Evolutionary conservation across 1,140 invertebrate genomes (phyloP).

Genomic region (Drosophila busckii): DNA sequence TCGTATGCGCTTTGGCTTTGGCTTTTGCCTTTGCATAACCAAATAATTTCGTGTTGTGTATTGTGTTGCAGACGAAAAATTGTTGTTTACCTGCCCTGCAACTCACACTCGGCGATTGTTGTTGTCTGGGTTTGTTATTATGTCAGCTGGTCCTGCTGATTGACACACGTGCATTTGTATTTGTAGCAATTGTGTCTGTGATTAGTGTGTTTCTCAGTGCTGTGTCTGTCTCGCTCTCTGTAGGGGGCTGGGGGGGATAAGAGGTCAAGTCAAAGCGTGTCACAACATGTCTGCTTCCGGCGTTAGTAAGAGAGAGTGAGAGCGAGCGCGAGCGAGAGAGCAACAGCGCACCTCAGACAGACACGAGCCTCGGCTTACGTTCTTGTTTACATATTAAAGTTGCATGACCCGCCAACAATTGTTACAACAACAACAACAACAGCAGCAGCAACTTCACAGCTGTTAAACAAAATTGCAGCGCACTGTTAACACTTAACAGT

Average conservation of each 20-base stretch:
- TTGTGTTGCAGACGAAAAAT: slow-evolving; percentile 64
- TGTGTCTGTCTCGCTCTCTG: slow-evolving; percentile 24
- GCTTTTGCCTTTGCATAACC: slow-evolving; percentile 65
- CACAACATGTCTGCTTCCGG: slow-evolving; percentile 76
- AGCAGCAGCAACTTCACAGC: slow-evolving; percentile 32
- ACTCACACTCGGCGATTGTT: not conserved
- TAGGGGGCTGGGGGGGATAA: slow-evolving; percentile 13
- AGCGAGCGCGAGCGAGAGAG: too few species aligned
- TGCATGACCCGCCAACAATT: slow-evolving; percentile 65
- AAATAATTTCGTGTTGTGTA: slow-evolving; percentile 55
- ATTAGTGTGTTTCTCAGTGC: too few species aligned
- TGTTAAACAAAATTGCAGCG: slow-evolving; percentile 1
- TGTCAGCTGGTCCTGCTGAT: slow-evolving; percentile 49
- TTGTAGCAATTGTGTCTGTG: slow-evolving; percentile 16
- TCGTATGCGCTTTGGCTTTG: slow-evolving; percentile 21
- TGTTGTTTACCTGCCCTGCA: slow-evolving; percentile 40
- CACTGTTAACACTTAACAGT: slow-evolving; percentile 32
- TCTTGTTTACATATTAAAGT: slow-evolving; percentile 76
- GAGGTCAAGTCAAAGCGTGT: slow-evolving; percentile 75
- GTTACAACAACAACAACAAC: slow-evolving; percentile 18
- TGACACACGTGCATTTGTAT: slow-evolving; percentile 54
- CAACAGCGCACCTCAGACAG: slow-evolving; percentile 27
- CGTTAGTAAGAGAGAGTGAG: too few species aligned
- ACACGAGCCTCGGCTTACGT: slow-evolving; percentile 39
- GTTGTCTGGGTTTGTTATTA: slow-evolving; percentile 34